These are phyloP conservation scores for Luehdorfia chinensis DNA, from an alignment of 1,140 invertebrate genomes.

Conservation along the genomic window DNA sequence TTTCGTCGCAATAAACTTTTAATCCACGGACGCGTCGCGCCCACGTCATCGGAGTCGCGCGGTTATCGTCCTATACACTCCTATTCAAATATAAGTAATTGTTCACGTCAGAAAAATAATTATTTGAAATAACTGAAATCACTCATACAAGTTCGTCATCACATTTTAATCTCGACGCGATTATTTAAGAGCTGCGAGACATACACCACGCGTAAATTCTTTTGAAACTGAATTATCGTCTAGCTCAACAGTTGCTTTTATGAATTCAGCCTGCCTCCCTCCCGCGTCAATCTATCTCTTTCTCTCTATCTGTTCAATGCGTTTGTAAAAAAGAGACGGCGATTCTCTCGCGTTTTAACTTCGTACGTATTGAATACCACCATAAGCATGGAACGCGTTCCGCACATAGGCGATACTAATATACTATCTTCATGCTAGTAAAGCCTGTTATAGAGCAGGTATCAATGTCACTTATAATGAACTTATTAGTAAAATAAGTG, in stretches of 20 bases:
- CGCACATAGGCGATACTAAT: constrained; percentile 27
- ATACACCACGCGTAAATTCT: constrained; percentile 38
- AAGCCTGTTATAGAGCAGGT: constrained; percentile 31
- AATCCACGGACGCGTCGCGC: constrained; percentile 58
- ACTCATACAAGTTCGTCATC: constrained; percentile 57
- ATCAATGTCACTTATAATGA: constrained; percentile 23
- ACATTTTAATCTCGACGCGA: constrained; percentile 63
- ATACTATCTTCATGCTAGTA: constrained; percentile 21
- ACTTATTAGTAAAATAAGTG: constrained; percentile 18
- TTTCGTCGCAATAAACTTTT: constrained; percentile 67
- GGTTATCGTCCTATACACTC: constrained; percentile 24
- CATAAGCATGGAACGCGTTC: constrained; percentile 43
- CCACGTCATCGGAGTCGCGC: constrained; percentile 57
- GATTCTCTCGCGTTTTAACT: constrained; percentile 16
- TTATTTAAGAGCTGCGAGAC: constrained; percentile 26
- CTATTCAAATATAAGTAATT: constrained; percentile 25
- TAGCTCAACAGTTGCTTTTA: constrained; percentile 71
- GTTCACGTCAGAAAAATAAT: constrained; percentile 36
- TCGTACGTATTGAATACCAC: constrained; percentile 23
- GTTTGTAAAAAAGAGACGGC: constrained; percentile 43
- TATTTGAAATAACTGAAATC: constrained; percentile 40
- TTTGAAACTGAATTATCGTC: constrained; percentile 66
- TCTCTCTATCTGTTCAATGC: constrained; percentile 28
- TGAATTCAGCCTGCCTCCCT: constrained; percentile 60
- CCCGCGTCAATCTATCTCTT: constrained; percentile 47